These are phyloP conservation scores for Mus pahari DNA, from an alignment of 2,113 vertebrate species.

Conservation along the genomic window DNA sequence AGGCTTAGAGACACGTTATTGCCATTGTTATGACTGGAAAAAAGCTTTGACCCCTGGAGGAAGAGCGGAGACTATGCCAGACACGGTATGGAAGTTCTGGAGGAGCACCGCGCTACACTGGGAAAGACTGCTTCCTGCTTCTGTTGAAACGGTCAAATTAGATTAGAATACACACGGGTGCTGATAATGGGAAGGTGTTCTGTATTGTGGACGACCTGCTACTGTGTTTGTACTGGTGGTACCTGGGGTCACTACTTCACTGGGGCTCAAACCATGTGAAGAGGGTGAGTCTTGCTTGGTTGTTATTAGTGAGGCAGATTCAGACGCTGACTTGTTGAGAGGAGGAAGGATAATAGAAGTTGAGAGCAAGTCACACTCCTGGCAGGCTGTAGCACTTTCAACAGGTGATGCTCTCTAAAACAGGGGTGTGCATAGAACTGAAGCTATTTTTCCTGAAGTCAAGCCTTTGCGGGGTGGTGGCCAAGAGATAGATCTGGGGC, in stretches of 20 bases:
- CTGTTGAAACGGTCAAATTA: conserved; percentile 78
- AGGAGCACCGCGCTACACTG: conserved; percentile 91
- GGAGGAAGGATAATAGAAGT: conserved; percentile 89
- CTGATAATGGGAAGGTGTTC: conserved; percentile 87
- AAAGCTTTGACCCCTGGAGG: conserved; percentile 86
- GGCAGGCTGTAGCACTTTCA: conserved; percentile 93
- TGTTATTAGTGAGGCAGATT: conserved; percentile 90
- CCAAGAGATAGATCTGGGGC: conserved; percentile 88
- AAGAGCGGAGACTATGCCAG: conserved; percentile 89
- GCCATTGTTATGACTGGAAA: conserved; percentile 89
- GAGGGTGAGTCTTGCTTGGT: conserved; percentile 90
- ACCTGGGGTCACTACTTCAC: conserved; percentile 92
- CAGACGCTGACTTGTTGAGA: conserved; percentile 89
- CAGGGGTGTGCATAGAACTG: conserved; percentile 92
- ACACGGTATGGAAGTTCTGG: conserved; percentile 91
- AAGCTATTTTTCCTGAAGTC: conserved; percentile 95
- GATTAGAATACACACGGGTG: conserved; percentile 79
- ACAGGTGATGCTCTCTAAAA: conserved; percentile 91
- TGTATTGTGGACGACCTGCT: conserved; percentile 88
- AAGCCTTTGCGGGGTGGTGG: conserved; percentile 96
- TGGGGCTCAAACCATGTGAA: conserved; percentile 90
- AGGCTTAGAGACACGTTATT: conserved; percentile 92
- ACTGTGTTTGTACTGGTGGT: conserved; percentile 91
- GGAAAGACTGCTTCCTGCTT: conserved; percentile 87
- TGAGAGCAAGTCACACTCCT: conserved; percentile 88